Evolutionary conservation across 1,140 invertebrate genomes (phyloP).

Genomic region (Euura lappo): DNA sequence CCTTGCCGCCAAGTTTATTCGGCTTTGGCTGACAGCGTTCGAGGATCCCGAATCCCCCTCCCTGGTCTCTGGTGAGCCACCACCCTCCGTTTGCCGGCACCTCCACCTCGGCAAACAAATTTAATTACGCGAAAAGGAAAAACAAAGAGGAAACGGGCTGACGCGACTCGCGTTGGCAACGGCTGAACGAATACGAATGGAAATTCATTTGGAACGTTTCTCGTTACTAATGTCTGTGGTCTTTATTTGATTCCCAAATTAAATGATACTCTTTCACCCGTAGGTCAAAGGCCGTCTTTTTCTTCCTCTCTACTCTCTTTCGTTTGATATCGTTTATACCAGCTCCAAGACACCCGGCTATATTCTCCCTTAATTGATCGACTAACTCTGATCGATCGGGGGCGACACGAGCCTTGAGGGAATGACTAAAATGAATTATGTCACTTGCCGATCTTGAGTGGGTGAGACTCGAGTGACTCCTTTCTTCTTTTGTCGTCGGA

Average conservation of each 20-base stretch:
- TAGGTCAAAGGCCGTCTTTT: too few relatives aligned
- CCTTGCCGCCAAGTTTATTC: not conserved
- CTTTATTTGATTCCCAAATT: slow-evolving; percentile 2
- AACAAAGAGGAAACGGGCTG: not conserved
- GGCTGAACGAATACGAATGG: not conserved
- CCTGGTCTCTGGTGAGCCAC: not conserved
- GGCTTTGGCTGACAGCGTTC: not conserved
- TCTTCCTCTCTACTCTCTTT: too few relatives aligned
- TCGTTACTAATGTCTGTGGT: slow-evolving; percentile 1
- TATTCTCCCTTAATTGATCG: not conserved
- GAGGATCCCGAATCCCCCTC: not conserved
- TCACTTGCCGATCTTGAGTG: not conserved
- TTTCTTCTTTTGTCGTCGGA: not conserved
- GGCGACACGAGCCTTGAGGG: not conserved
- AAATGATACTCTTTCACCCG: not conserved
- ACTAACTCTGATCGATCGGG: not conserved
- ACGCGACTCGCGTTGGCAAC: not conserved
- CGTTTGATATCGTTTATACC: too few relatives aligned
- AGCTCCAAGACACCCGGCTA: too few relatives aligned
- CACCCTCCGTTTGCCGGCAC: not conserved
- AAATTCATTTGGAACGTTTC: slow-evolving; percentile 2
- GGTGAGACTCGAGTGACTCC: slow-evolving; percentile 2
- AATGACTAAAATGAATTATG: not conserved
- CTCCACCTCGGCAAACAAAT: not conserved
- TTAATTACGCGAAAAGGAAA: not conserved